Conservation (phyloP, 2,113 vertebrate genomes). For the Ailuropoda melanoleuca region DNA sequence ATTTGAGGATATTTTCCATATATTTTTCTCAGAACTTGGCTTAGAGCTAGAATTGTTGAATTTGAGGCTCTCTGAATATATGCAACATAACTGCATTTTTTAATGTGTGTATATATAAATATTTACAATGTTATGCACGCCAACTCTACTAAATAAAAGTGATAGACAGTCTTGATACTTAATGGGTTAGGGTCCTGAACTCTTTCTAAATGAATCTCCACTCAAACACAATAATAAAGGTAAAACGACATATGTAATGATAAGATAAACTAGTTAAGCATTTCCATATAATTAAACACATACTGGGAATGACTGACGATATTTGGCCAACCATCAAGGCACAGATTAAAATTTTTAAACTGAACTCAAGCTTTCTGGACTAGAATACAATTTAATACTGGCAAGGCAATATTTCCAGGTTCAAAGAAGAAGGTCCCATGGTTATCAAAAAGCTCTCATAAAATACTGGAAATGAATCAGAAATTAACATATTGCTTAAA, state of each 20-base stretch:
- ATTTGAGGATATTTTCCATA: not conserved
- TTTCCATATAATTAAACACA: slow-evolving; percentile 48
- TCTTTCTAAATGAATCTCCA: not conserved
- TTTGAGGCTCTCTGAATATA: not conserved
- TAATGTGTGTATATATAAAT: not conserved
- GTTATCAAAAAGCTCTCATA: slow-evolving; percentile 50
- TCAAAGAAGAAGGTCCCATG: slow-evolving; percentile 42
- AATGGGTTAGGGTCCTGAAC: not conserved
- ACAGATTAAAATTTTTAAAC: slow-evolving; percentile 46
- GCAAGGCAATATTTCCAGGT: slow-evolving; percentile 22
- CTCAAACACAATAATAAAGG: not conserved
- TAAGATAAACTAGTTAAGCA: not conserved
- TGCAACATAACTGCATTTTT: not conserved
- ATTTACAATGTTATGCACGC: not conserved
- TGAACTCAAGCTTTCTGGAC: not conserved
- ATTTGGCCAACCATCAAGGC: slow-evolving; percentile 28
- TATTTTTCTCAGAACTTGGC: not conserved
- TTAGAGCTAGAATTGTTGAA: not conserved
- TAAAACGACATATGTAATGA: not conserved
- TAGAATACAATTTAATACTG: slow-evolving; percentile 14
- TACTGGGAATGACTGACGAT: not conserved
- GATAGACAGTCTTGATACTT: not conserved
- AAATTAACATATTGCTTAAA: slow-evolving; percentile 53
- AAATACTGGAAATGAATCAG: slow-evolving; percentile 53
- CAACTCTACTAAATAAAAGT: not conserved